These are phyloP conservation scores for Lineus longissimus DNA, from an alignment of 1,140 invertebrate genomes.

Conservation along the genomic window DNA sequence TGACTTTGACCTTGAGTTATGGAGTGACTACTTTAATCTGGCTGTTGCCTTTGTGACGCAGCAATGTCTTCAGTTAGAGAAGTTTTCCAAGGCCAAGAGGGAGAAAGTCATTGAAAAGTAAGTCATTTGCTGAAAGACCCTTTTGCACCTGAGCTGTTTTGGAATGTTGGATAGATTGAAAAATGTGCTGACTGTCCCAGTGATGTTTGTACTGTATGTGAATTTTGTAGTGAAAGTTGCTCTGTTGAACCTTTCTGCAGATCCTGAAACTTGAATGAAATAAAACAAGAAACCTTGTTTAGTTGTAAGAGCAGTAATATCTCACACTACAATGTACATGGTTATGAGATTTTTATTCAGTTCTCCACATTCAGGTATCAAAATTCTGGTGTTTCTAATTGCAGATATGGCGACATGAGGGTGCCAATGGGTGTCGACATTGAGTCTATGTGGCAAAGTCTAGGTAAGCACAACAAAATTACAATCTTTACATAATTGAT, in stretches of 20 bases:
- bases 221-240: not conserved
- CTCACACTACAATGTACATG: no score
- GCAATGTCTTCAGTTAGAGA: conserved; percentile 43
- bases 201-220: not conserved
- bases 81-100: conserved; percentile 41
- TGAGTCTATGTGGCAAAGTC: conserved; percentile 39
- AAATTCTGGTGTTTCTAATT: no score
- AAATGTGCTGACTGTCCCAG: not conserved
- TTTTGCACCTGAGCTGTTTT: no score
- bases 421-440: conserved; percentile 45
- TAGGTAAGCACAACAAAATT: conserved; percentile 37
- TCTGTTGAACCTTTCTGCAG: not conserved
- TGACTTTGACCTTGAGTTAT: conserved; percentile 64
- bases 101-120: conserved; percentile 38
- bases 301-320: no score
- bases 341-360: no score
- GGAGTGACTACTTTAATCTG: conserved; percentile 43
- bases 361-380: no score
- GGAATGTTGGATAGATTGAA: no score
- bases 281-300: no score
- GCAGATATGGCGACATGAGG: conserved; percentile 48
- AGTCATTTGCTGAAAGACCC: no score
- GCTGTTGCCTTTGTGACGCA: conserved; percentile 46
- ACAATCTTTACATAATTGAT: no score
- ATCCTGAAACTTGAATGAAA: no score